A percentile compares a stretch with the other conserved stretches of the same genome.
Conservation (phyloP, 1,140 invertebrate genomes). For the Oncopodura yosiiana region DNA sequence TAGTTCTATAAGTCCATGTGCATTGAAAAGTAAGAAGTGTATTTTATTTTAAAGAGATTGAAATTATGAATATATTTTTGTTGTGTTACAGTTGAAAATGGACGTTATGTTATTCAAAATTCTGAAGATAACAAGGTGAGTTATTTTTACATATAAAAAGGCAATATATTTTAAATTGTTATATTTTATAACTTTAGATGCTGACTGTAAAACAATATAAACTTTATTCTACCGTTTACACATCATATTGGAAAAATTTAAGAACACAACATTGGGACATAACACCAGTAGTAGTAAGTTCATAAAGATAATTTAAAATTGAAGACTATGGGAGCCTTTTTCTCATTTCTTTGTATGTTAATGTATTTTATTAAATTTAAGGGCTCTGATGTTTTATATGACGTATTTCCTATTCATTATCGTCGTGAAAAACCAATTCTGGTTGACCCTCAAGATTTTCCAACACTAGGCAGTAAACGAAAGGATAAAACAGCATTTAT, state of each 20-base stretch:
- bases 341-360: background rate
- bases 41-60: background rate
- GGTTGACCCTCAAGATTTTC: slow-evolving; percentile 4
- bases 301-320: too few relatives aligned
- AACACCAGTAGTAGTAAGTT: slow-evolving; percentile 11
- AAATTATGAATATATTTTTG: background rate
- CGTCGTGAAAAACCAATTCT: slow-evolving; percentile 16
- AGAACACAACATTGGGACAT: slow-evolving; percentile 20
- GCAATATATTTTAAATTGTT: background rate
- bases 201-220: slow-evolving; percentile 7
- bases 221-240: slow-evolving; percentile 10
- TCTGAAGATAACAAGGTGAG: slow-evolving; percentile 20
- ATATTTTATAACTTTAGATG: slow-evolving; percentile 10
- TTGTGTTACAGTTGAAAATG: slow-evolving; percentile 17
- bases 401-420: background rate
- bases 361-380: background rate
- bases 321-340: too few relatives aligned
- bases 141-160: background rate
- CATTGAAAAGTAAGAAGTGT: slow-evolving; percentile 15
- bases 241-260: slow-evolving; percentile 22
- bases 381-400: slow-evolving; percentile 9
- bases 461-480: background rate
- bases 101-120: slow-evolving; percentile 22
- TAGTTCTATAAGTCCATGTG: slow-evolving; percentile 17
- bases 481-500: slow-evolving; percentile 16